A percentile compares a stretch with the other conserved stretches of the same genome.
These are phyloP conservation scores for Leuctra nigra DNA, from an alignment of 2,888 invertebrate genomes.

Conservation along the genomic window DNA sequence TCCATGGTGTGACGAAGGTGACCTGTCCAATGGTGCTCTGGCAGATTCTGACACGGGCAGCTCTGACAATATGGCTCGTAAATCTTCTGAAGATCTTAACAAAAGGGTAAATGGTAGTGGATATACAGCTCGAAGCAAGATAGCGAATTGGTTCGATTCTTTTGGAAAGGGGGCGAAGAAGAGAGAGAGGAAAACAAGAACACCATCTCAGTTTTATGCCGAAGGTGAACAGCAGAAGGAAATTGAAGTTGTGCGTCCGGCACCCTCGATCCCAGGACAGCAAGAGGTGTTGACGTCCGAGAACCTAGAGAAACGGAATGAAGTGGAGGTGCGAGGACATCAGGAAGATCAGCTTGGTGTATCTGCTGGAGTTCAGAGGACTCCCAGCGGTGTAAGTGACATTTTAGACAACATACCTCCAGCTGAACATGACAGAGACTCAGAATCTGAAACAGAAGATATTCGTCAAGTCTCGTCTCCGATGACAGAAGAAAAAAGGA, in stretches of 20 bases:
- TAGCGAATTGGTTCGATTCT: constrained; percentile 33
- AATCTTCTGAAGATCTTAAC: constrained; percentile 26
- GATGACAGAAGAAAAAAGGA: constrained; percentile 30
- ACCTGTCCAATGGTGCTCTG: constrained; percentile 26
- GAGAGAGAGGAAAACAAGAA: constrained; percentile 26
- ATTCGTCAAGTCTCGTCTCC: constrained; percentile 5
- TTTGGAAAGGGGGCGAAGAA: constrained; percentile 35
- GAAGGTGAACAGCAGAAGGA: neutral
- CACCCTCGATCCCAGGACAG: neutral
- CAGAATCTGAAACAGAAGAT: constrained; percentile 28
- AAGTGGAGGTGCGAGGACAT: constrained; percentile 13
- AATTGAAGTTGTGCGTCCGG: neutral
- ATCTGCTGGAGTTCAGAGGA: constrained; percentile 12
- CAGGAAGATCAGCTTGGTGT: neutral
- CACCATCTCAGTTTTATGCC: constrained; percentile 30
- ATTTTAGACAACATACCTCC: constrained; percentile 16
- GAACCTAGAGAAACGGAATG: neutral
- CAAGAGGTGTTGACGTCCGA: neutral
- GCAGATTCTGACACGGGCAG: constrained; percentile 28
- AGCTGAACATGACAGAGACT: constrained; percentile 17
- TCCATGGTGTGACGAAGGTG: constrained; percentile 28
- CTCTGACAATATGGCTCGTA: constrained; percentile 22
- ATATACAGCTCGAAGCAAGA: constrained; percentile 30
- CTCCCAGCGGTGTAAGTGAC: constrained; percentile 22
- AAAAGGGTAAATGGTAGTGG: constrained; percentile 19